Evolutionary conservation across 2,888 invertebrate species (phyloP).

Genomic region (Ramazzottius varieornatus): DNA sequence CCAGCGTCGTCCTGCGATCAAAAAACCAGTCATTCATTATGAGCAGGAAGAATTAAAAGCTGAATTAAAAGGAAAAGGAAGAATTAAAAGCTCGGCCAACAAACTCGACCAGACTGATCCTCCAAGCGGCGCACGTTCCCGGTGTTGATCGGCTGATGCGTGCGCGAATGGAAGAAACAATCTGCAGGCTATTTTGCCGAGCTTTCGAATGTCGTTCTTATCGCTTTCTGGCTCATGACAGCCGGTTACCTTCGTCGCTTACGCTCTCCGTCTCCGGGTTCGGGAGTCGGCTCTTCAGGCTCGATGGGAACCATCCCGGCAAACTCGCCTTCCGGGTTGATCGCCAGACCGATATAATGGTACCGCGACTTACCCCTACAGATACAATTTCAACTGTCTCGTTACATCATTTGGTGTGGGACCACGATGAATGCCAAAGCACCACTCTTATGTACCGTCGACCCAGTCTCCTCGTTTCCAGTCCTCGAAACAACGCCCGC

Average conservation of each 20-base stretch:
- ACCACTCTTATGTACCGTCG: not conserved
- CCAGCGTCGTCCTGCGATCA: not conserved
- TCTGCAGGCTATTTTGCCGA: too few relatives aligned
- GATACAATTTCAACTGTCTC: not conserved
- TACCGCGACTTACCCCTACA: not conserved
- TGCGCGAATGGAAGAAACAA: too few relatives aligned
- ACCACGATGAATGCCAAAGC: not conserved
- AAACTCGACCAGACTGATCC: too few relatives aligned
- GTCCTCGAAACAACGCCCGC: conserved; percentile 1
- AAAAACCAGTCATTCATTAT: too few relatives aligned
- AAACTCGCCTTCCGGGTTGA: not conserved
- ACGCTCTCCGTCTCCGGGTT: not conserved
- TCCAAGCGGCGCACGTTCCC: too few relatives aligned
- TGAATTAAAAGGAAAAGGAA: too few relatives aligned
- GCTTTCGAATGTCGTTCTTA: too few relatives aligned
- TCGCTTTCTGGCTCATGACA: too few relatives aligned
- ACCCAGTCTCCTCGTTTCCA: not conserved
- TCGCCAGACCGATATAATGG: not conserved
- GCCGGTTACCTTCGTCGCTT: not conserved
- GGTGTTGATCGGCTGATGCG: too few relatives aligned
- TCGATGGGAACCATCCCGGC: not conserved
- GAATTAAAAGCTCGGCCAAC: too few relatives aligned
- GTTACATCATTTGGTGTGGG: too few relatives aligned
- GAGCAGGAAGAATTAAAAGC: too few relatives aligned
- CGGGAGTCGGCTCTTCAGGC: not conserved